Conservation (phyloP, 1,140 invertebrate species). For the Drosophila suzukii region DNA sequence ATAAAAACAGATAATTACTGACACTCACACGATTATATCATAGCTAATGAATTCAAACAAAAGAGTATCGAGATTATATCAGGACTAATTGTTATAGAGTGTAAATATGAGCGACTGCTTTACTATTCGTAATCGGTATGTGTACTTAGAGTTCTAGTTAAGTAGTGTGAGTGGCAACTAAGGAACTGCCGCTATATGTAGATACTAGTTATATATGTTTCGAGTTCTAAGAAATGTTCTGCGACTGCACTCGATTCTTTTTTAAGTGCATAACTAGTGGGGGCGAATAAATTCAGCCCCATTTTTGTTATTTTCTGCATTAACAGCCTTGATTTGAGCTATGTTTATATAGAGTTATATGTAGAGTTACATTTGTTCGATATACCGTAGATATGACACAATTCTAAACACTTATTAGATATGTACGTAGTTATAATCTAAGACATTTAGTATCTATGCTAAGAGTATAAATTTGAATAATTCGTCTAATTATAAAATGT, state of each 20-base stretch:
- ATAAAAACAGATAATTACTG: conserved; percentile 66
- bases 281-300: conserved; percentile 2
- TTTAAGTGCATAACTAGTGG: conserved; percentile 23
- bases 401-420: conserved; percentile 75
- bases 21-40: conserved; percentile 55
- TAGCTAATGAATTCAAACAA: conserved; percentile 44
- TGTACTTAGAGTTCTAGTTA: conserved; percentile 66
- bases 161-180: conserved; percentile 65
- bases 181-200: conserved; percentile 59
- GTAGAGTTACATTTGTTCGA: conserved; percentile 51
- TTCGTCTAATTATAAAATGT: conserved; percentile 19
- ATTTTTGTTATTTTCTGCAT: conserved; percentile 36
- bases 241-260: conserved; percentile 15
- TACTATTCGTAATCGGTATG: conserved; percentile 44
- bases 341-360: conserved; percentile 60
- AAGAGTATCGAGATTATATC: conserved; percentile 52
- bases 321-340: conserved; percentile 75
- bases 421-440: conserved; percentile 53
- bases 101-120: conserved; percentile 54
- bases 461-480: conserved; percentile 39
- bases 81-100: conserved; percentile 53
- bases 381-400: conserved; percentile 67
- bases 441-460: conserved; percentile 70
- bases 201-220: conserved; percentile 43
- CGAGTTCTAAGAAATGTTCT: conserved; percentile 46